These are phyloP conservation scores for Pholis gunnellus DNA, from an alignment of 2,113 vertebrate genomes.

Conservation along the genomic window DNA sequence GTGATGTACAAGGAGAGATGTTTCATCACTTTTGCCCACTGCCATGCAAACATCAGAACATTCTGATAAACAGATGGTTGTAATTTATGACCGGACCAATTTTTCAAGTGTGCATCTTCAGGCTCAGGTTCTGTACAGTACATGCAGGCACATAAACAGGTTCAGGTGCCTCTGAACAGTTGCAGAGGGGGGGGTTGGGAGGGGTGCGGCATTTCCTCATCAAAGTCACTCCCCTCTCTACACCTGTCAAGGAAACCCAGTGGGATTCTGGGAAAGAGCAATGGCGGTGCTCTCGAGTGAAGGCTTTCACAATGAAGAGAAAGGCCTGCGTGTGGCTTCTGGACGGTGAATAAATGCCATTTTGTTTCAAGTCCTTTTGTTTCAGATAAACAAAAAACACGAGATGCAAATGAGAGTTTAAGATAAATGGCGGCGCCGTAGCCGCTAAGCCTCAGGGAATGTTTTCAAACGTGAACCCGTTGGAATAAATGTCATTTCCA, in stretches of 20 bases:
- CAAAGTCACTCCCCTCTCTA: conserved; percentile 66
- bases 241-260: conserved; percentile 66
- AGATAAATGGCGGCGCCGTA: conserved; percentile 51
- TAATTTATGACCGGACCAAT: conserved; percentile 32
- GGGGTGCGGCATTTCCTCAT: conserved; percentile 67
- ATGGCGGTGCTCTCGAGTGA: conserved; percentile 41
- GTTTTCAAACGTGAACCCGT: conserved; percentile 52
- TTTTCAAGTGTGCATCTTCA: conserved; percentile 48
- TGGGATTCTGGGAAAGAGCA: conserved; percentile 65
- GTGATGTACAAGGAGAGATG: not conserved
- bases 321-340: conserved; percentile 43
- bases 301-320: conserved; percentile 50
- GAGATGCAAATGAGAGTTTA: conserved; percentile 67
- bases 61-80: conserved; percentile 48
- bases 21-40: conserved; percentile 3
- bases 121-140: not conserved
- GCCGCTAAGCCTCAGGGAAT: conserved; percentile 48
- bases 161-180: conserved; percentile 34
- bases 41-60: conserved; percentile 15
- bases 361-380: conserved; percentile 72
- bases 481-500: conserved; percentile 54
- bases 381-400: conserved; percentile 62
- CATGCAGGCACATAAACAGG: conserved; percentile 22
- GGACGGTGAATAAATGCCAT: conserved; percentile 52
- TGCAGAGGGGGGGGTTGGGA: conserved; percentile 23